These are phyloP conservation scores for Drosophila falleni DNA, from an alignment of 2,888 invertebrate genomes.

Conservation along the genomic window DNA sequence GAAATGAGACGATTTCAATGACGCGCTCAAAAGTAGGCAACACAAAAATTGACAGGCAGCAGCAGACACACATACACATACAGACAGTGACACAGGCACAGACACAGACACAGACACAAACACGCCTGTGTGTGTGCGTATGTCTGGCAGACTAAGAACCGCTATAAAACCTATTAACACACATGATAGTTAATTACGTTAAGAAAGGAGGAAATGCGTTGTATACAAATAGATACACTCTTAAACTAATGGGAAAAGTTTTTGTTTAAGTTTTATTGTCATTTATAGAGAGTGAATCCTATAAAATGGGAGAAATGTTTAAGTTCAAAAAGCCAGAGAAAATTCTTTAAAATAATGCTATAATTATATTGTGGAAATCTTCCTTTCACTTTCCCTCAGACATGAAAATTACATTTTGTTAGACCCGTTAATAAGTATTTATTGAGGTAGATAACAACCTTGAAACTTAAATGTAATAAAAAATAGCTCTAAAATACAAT, in stretches of 20 bases:
- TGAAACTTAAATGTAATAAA: not conserved
- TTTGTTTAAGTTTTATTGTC: not conserved
- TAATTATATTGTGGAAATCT: too few species aligned
- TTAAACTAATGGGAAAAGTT: constrained; percentile 1
- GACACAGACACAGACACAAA: constrained; percentile 6
- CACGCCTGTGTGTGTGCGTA: constrained; percentile 2
- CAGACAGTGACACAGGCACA: constrained; percentile 3
- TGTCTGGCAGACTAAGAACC: constrained; percentile 9
- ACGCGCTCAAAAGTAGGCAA: constrained; percentile 73
- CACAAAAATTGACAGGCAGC: constrained; percentile 28
- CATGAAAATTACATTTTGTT: not conserved
- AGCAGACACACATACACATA: constrained; percentile 4
- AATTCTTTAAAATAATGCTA: not conserved
- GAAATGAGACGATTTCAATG: constrained; percentile 30
- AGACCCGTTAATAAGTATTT: not conserved
- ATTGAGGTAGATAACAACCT: not conserved
- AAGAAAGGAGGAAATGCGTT: constrained; percentile 6
- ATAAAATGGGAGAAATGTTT: not conserved
- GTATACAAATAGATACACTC: not conserved
- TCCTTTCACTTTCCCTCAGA: too few species aligned
- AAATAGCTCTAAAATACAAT: not conserved
- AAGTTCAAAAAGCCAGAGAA: not conserved
- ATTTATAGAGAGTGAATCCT: not conserved
- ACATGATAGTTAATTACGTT: constrained; percentile 10
- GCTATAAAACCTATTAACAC: constrained; percentile 16